phyloP scores from a whole-genome alignment of 2,113 vertebrate species.

The Carettochelys insculpta region DNA sequence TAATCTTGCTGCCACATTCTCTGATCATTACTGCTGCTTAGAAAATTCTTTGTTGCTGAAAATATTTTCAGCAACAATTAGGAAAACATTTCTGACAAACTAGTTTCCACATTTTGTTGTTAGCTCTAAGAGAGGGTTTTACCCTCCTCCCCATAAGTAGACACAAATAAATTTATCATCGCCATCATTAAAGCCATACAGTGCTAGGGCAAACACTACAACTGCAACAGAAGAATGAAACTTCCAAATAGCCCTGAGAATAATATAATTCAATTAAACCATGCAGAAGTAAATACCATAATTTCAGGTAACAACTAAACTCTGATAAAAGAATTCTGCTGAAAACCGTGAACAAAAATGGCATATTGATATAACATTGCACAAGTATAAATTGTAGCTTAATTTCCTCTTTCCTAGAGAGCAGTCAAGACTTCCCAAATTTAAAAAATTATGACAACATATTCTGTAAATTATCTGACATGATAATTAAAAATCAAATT shows the following conservation, averaged over 20 bases:
- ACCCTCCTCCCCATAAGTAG: neutral
- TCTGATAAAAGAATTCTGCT: neutral
- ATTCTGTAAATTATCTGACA: neutral
- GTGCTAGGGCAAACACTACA: neutral
- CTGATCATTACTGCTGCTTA: neutral
- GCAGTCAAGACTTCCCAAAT: neutral
- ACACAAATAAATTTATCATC: neutral
- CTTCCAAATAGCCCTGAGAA: neutral
- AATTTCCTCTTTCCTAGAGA: no score
- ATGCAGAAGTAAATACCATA: neutral
- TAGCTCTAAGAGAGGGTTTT: no score
- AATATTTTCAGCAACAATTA: no score
- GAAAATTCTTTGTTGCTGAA: neutral
- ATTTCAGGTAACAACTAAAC: neutral
- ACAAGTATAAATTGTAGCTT: no score
- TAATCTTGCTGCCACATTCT: neutral
- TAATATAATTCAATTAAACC: neutral
- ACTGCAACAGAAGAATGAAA: neutral
- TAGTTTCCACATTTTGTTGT: neutral
- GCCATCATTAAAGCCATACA: neutral
- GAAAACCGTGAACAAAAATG: neutral
- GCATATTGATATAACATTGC: neutral
- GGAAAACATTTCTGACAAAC: neutral
- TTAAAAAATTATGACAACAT: neutral
- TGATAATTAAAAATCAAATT: no score